Conservation (phyloP, 2,113 vertebrate genomes). For the Petaurus breviceps region DNA sequence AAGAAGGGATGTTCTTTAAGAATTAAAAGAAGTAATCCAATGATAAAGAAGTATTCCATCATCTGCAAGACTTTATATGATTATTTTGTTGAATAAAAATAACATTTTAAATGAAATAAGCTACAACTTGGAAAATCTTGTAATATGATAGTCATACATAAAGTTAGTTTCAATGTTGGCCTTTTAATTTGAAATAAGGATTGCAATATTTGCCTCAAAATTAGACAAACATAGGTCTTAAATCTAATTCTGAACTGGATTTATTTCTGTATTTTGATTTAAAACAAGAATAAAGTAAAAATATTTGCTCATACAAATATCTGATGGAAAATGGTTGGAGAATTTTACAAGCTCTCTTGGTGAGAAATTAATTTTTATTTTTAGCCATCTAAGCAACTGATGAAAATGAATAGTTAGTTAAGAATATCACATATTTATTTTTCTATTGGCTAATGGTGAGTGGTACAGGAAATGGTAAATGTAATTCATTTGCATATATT, state of each 20-base stretch:
- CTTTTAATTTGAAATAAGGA: not conserved
- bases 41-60: too few species aligned
- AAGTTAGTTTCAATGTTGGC: not conserved
- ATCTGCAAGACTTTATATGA: not conserved
- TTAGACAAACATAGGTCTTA: not conserved
- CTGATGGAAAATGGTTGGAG: not conserved
- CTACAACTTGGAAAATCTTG: not conserved
- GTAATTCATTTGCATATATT: too few species aligned
- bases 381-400: not conserved
- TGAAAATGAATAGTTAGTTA: not conserved
- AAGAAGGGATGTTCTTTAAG: not conserved
- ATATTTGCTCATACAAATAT: not conserved
- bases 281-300: not conserved
- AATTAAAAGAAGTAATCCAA: not conserved
- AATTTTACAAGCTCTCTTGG: not conserved
- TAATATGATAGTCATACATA: not conserved
- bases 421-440: not conserved
- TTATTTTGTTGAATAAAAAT: not conserved
- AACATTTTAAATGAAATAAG: not conserved
- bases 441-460: not conserved
- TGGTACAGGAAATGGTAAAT: too few species aligned
- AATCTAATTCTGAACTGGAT: not conserved
- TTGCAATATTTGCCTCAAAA: not conserved
- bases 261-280: not conserved
- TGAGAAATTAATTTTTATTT: not conserved